Evolutionary conservation across 2,797 vertebrate genomes (phyloP).

Genomic region (Pseudochaenichthys georgianus): DNA sequence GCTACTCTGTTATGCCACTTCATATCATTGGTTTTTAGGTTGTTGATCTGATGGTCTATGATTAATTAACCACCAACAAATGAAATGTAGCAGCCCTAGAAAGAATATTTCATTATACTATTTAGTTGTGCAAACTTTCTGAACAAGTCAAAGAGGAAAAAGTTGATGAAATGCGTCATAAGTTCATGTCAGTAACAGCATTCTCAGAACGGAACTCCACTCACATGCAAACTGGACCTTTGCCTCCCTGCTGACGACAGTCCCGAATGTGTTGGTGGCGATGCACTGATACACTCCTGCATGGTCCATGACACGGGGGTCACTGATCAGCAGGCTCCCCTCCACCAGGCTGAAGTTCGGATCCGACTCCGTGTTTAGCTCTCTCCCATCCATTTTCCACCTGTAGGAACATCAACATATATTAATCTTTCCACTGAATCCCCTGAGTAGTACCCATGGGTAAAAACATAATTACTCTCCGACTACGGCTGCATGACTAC

Average conservation of each 20-base stretch:
- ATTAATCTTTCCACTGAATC: background rate
- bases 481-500: background rate
- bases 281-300: conserved; percentile 92
- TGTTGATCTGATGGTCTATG: background rate
- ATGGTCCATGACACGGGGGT: conserved; percentile 89
- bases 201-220: background rate
- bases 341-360: conserved; percentile 90
- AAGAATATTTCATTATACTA: too few species aligned
- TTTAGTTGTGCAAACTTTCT: background rate
- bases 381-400: conserved; percentile 92
- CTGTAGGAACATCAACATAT: conserved; percentile 67
- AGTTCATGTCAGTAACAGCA: background rate
- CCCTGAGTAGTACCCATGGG: background rate
- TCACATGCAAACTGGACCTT: conserved; percentile 95
- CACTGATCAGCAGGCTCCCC: conserved; percentile 92
- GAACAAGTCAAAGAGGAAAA: conserved; percentile 1
- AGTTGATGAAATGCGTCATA: too few species aligned
- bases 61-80: background rate
- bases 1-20: background rate
- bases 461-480: conserved; percentile 3
- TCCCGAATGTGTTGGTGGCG: conserved; percentile 90
- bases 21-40: background rate
- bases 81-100: background rate
- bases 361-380: conserved; percentile 86
- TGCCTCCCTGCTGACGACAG: conserved; percentile 91